Conservation (phyloP, 2,888 invertebrate genomes). For the Drosophila differens region DNA sequence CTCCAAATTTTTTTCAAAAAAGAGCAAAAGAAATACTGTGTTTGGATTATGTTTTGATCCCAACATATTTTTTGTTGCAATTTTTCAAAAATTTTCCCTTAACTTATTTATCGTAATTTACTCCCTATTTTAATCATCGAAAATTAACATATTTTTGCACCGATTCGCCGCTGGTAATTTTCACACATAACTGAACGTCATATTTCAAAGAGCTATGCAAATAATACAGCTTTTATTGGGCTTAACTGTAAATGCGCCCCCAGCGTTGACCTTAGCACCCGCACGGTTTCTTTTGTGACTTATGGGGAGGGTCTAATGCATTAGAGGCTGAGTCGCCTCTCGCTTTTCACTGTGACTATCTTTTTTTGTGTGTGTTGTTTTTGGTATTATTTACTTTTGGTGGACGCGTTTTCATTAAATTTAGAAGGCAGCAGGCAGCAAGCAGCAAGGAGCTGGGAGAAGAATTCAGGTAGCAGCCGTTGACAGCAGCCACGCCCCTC, state of each 20-base stretch:
- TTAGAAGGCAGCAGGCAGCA: slow-evolving; percentile 9
- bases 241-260: slow-evolving; percentile 1
- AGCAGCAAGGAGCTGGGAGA: neutral
- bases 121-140: neutral
- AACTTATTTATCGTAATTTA: neutral
- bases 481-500: slow-evolving; percentile 47
- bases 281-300: slow-evolving; percentile 17
- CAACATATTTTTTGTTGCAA: neutral
- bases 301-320: slow-evolving; percentile 22
- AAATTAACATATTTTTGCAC: neutral
- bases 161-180: slow-evolving; percentile 6
- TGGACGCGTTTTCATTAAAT: slow-evolving; percentile 53
- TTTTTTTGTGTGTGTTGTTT: slow-evolving; percentile 1
- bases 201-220: slow-evolving; percentile 52
- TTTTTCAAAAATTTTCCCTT: neutral
- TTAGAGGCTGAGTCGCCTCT: slow-evolving; percentile 5
- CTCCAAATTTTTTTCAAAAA: neutral
- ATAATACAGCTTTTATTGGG: slow-evolving; percentile 22
- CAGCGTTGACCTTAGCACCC: slow-evolving; percentile 21
- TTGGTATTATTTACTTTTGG: slow-evolving; percentile 56
- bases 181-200: slow-evolving; percentile 37
- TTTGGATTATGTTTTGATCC: neutral
- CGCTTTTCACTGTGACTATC: slow-evolving; percentile 24
- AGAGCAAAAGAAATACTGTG: neutral
- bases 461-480: slow-evolving; percentile 33